Evolutionary conservation across 2,797 vertebrate species (phyloP), one percentile per base, ranked within the genome.

Genomic region (Rousettus madagascariensis): DNA sequence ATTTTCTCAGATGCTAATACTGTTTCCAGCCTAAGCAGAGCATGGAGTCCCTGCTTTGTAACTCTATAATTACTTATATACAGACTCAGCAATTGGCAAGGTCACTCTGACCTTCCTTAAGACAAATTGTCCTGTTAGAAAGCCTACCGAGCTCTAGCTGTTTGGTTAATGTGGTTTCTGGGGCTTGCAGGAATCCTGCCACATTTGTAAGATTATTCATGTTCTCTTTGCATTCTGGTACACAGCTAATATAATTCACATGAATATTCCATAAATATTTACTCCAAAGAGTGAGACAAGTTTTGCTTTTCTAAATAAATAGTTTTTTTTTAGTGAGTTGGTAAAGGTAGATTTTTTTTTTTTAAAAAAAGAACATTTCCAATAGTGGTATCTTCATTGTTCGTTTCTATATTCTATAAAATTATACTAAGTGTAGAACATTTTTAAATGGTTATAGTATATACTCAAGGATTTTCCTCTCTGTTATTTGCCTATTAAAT

Each of bases 91-190:
- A 65, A 74, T 3, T 46, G 74, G 87, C 30, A 91, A 88, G 97
- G 98, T 98, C 87, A 66, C 61, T 65, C 55, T 96, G 97, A 97
- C 98, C 97, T 98, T 98, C 91, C 36, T 30, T 3, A 77, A 95
- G 82, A 91, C 71, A 80, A 4, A 0, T 77, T 30, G 69, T 51
- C 96, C 95, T 92, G 68, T 93, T 22, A 85, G 90, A 86, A 91
- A 97, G 77, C 96, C 95, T 77, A 0, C 82, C 83, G 97, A 96
- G 96, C 71, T 85, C 92, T 28, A 78, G 65, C 26, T 2, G 55
- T 41, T 94, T 95, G 95, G 68, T 93, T 96, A 53, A 69, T 2
- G 7, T 6, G 1, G 91, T 91, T 95, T 0, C 1, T 2, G 68
- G 5, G 75, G 41, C 80, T 3, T 20, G 41, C 26, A 85, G 61